Percentiles rank a stretch among this genome's conserved stretches.
phyloP scores from a whole-genome alignment of 1,140 invertebrate genomes.

The Drosophila rufa region DNA sequence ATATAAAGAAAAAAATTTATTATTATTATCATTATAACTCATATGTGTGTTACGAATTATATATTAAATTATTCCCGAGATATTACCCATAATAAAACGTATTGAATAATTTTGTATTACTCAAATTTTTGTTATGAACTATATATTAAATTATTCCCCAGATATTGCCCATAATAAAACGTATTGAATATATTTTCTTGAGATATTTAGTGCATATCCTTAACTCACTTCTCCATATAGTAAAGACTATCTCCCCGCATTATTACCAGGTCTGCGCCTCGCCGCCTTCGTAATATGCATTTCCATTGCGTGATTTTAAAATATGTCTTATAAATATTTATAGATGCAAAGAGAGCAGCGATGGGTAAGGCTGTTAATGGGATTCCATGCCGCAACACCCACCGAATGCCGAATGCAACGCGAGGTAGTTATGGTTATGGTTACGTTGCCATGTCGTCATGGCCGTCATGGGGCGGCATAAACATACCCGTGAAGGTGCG shows the following conservation, averaged over 20 bases:
- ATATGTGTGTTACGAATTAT: no score
- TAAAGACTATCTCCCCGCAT: not conserved
- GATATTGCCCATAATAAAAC: not conserved
- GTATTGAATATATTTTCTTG: not conserved
- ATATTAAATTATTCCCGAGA: no score
- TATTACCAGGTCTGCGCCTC: not conserved
- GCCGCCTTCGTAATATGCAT: not conserved
- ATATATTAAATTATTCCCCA: not conserved
- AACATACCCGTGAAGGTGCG: slow-evolving; percentile 14
- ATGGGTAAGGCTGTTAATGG: slow-evolving; percentile 49
- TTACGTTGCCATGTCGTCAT: slow-evolving; percentile 49
- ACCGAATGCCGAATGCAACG: slow-evolving; percentile 23
- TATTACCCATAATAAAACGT: no score
- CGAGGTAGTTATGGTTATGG: slow-evolving; percentile 39
- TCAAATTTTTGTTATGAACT: no score
- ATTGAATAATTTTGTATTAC: no score
- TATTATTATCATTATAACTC: no score
- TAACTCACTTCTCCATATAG: not conserved
- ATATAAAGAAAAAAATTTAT: not conserved
- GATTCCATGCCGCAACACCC: slow-evolving; percentile 35
- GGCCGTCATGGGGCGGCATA: slow-evolving; percentile 20
- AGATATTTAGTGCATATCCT: not conserved
- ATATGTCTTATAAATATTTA: slow-evolving; percentile 62
- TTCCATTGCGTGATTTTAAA: slow-evolving; percentile 35
- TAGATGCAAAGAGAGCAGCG: slow-evolving; percentile 48